Evolutionary conservation across 2,888 invertebrate genomes (phyloP).

Genomic region (Nasonia oneida): DNA sequence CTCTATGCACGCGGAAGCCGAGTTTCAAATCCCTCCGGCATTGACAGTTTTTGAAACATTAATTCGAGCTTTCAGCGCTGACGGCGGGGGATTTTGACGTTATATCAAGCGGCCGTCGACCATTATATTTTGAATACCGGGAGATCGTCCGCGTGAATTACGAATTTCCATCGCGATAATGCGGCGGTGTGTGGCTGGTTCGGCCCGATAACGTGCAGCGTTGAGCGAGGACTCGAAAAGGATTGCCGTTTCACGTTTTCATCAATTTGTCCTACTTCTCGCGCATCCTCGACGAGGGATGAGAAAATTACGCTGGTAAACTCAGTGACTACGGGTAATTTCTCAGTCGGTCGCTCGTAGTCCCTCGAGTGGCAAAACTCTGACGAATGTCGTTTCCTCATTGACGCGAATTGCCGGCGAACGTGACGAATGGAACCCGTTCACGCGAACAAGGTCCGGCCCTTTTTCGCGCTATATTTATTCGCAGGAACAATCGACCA

Average conservation of each 20-base stretch:
- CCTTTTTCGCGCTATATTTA: background rate
- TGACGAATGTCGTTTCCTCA: background rate
- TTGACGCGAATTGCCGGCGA: background rate
- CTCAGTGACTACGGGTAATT: background rate
- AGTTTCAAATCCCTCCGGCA: background rate
- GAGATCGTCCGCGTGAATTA: background rate
- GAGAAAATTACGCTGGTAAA: background rate
- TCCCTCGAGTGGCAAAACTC: background rate
- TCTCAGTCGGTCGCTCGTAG: background rate
- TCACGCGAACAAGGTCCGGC: background rate
- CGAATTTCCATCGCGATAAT: background rate
- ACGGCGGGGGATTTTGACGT: background rate
- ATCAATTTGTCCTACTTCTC: background rate
- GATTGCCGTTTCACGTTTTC: background rate
- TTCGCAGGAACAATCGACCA: no score
- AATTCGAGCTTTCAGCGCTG: background rate
- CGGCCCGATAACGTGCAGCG: no score
- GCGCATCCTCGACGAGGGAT: no score
- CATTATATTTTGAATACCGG: background rate
- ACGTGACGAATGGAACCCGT: background rate
- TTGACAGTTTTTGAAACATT: slow-evolving; percentile 11
- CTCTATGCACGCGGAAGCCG: background rate
- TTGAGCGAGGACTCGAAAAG: background rate
- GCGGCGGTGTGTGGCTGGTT: no score
- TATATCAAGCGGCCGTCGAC: background rate